phyloP scores from a whole-genome alignment of 2,113 vertebrate genomes.

The Dromas ardeola region DNA sequence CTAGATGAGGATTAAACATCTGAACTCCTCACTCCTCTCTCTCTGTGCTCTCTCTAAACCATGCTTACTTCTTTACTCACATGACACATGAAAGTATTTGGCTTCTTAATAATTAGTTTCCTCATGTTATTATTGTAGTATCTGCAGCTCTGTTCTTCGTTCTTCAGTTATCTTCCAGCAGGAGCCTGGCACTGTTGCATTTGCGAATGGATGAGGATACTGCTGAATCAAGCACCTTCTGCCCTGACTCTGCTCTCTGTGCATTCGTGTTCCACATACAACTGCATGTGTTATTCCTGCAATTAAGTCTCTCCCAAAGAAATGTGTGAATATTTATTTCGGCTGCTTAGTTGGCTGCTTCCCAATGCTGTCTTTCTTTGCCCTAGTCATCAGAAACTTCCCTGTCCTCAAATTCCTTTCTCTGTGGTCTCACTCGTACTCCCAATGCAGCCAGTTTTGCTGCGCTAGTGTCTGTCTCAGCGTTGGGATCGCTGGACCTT shows the following conservation, averaged over 20 bases:
- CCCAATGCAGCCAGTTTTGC: conserved; percentile 37
- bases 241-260: neutral
- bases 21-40: neutral
- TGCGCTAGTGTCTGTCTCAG: conserved; percentile 48
- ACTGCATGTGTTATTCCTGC: conserved; percentile 25
- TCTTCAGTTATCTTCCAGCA: neutral
- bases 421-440: conserved; percentile 47
- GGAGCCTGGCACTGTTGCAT: neutral
- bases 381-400: conserved; percentile 45
- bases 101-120: neutral
- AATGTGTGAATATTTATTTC: conserved; percentile 27
- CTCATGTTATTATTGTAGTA: neutral
- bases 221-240: conserved; percentile 11
- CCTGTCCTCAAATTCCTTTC: conserved; percentile 51
- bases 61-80: neutral
- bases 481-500: neutral
- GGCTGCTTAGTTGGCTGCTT: conserved; percentile 37
- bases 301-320: conserved; percentile 26
- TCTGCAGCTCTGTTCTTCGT: neutral
- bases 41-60: neutral
- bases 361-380: conserved; percentile 31
- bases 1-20: neutral
- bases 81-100: neutral
- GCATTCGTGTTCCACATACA: neutral
- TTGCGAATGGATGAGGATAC: neutral